These are phyloP conservation scores for Bombus polaris DNA, from an alignment of 1,140 invertebrate species.

Conservation along the genomic window DNA sequence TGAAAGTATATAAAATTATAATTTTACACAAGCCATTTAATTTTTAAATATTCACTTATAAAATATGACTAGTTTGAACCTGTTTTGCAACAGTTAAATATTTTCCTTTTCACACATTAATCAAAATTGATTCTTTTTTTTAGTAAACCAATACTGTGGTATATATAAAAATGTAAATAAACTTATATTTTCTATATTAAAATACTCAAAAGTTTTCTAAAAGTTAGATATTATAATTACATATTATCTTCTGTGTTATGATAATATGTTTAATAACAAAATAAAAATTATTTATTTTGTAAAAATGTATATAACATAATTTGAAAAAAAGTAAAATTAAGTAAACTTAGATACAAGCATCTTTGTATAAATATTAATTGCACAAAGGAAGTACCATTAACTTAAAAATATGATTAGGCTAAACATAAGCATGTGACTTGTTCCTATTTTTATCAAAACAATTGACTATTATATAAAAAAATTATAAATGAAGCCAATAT, in stretches of 20 bases:
- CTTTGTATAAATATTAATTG: background rate
- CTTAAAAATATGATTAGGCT: background rate
- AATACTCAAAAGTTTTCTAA: slow-evolving; percentile 4
- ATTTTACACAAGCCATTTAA: slow-evolving; percentile 16
- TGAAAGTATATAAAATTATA: slow-evolving; percentile 4
- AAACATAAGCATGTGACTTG: background rate
- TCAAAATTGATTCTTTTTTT: slow-evolving; percentile 7
- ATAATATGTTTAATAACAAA: background rate
- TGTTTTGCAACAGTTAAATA: slow-evolving; percentile 26
- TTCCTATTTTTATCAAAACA: background rate
- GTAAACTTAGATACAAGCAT: background rate
- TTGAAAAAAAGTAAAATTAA: slow-evolving; percentile 18
- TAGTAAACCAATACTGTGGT: background rate
- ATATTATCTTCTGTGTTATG: background rate
- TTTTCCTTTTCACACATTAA: background rate
- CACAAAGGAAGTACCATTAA: background rate
- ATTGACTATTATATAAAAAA: background rate
- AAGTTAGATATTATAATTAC: slow-evolving; percentile 6
- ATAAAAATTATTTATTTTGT: background rate
- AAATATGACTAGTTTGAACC: slow-evolving; percentile 49
- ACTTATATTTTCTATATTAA: background rate
- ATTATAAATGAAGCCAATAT: slow-evolving; percentile 1
- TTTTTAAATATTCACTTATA: slow-evolving; percentile 48
- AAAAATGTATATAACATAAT: background rate
- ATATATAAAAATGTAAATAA: slow-evolving; percentile 1